Evolutionary conservation across 2,888 invertebrate species (phyloP).

Genomic region (Arctia plantaginis): DNA sequence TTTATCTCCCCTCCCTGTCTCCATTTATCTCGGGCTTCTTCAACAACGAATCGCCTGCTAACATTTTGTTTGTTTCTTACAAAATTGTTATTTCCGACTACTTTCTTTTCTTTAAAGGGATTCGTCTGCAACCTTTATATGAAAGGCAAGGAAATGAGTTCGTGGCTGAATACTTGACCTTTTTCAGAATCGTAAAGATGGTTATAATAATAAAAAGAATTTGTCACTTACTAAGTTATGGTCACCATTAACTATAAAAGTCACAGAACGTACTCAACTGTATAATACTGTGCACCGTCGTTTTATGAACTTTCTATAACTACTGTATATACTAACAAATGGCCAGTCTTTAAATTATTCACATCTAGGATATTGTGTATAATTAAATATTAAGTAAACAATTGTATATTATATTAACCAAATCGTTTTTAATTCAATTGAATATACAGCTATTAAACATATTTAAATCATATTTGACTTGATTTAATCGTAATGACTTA

Average conservation of each 20-base stretch:
- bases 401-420: neutral
- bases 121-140: slow-evolving; percentile 76
- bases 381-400: neutral
- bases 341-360: neutral
- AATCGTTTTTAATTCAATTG: neutral
- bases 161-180: slow-evolving; percentile 73
- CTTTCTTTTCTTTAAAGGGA: slow-evolving; percentile 82
- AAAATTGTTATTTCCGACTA: slow-evolving; percentile 85
- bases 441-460: no score
- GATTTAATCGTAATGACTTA: no score
- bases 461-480: no score
- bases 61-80: slow-evolving; percentile 84
- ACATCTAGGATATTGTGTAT: neutral
- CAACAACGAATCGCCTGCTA: slow-evolving; percentile 77
- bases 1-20: slow-evolving; percentile 83
- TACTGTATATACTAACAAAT: neutral
- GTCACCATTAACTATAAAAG: neutral
- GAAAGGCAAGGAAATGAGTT: slow-evolving; percentile 82
- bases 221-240: slow-evolving; percentile 48
- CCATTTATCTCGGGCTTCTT: slow-evolving; percentile 81
- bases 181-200: slow-evolving; percentile 59
- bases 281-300: neutral
- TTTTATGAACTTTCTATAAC: neutral
- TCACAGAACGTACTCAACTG: neutral
- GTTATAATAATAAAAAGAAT: slow-evolving; percentile 67